Conservation (phyloP, 1,140 invertebrate genomes). For the Drosophila oshimai region DNA sequence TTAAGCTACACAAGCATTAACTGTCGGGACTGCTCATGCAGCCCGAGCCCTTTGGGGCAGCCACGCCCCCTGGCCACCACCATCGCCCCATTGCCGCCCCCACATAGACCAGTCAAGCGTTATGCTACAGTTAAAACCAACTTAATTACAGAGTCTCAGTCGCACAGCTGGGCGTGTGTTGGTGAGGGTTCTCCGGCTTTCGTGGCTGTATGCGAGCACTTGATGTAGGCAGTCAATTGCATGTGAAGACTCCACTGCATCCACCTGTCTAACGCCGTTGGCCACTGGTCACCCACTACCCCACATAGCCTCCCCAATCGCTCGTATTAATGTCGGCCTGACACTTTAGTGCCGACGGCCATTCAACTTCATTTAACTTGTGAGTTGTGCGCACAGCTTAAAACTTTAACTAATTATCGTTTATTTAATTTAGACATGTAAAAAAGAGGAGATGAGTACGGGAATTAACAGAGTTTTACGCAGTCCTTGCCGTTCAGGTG, state of each 20-base stretch:
- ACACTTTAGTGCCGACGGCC: conserved; percentile 38
- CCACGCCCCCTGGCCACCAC: neutral
- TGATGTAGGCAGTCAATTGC: conserved; percentile 46
- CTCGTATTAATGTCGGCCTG: conserved; percentile 24
- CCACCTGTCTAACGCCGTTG: conserved; percentile 11
- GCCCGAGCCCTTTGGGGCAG: neutral
- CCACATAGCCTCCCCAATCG: neutral
- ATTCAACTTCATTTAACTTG: conserved; percentile 69
- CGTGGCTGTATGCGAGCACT: neutral
- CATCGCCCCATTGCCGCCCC: neutral
- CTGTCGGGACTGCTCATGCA: conserved; percentile 39
- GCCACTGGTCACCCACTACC: conserved; percentile 1
- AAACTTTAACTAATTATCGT: conserved; percentile 76
- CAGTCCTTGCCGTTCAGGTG: conserved; percentile 60
- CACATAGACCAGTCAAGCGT: conserved; percentile 45
- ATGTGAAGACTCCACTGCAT: conserved; percentile 29
- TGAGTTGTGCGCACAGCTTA: conserved; percentile 54
- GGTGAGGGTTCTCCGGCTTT: neutral
- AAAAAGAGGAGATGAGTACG: conserved; percentile 5
- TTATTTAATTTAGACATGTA: conserved; percentile 61
- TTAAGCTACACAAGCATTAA: conserved; percentile 80
- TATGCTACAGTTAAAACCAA: conserved; percentile 58
- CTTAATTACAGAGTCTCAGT: conserved; percentile 65
- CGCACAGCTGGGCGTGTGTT: conserved; percentile 10
- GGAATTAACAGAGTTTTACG: conserved; percentile 29